Evolutionary conservation across 1,140 invertebrate species (phyloP).

Genomic region (Drosophila leontia): DNA sequence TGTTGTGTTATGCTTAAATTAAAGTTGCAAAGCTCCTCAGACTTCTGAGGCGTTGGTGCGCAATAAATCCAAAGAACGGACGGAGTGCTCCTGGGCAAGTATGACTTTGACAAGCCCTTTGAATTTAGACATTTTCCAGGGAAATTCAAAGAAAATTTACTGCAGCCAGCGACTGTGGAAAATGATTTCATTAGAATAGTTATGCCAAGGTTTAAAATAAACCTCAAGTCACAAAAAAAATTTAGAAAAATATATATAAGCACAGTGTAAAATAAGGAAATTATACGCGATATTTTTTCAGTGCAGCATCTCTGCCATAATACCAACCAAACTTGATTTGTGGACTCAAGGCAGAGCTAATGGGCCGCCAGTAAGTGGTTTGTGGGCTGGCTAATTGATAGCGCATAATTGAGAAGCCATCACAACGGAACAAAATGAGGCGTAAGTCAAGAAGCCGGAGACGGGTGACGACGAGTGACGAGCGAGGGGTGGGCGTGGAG

Average conservation of each 20-base stretch:
- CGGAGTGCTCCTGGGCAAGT: slow-evolving; percentile 21
- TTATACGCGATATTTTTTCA: background rate
- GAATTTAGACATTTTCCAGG: slow-evolving; percentile 21
- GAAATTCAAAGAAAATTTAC: slow-evolving; percentile 3
- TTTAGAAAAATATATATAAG: no score
- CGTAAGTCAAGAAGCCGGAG: background rate
- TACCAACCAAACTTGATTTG: slow-evolving; percentile 12
- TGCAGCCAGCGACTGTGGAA: background rate
- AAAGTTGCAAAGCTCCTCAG: slow-evolving; percentile 35
- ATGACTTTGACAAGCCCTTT: slow-evolving; percentile 50
- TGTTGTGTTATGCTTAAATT: slow-evolving; percentile 36
- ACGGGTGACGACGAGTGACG: background rate
- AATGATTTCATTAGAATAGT: background rate
- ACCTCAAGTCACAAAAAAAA: no score
- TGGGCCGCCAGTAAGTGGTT: slow-evolving; percentile 38
- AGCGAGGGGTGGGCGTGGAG: slow-evolving; percentile 5
- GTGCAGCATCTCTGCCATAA: slow-evolving; percentile 1
- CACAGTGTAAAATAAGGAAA: background rate
- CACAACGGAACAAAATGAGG: slow-evolving; percentile 25
- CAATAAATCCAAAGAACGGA: slow-evolving; percentile 25
- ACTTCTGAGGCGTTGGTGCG: slow-evolving; percentile 54
- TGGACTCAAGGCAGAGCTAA: slow-evolving; percentile 13
- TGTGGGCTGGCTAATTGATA: slow-evolving; percentile 46
- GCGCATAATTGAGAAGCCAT: slow-evolving; percentile 53
- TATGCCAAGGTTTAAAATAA: background rate